Evolutionary conservation across 92 coral and sea anemone genomes (phyloP).

Genomic region (Porites divaricata): DNA sequence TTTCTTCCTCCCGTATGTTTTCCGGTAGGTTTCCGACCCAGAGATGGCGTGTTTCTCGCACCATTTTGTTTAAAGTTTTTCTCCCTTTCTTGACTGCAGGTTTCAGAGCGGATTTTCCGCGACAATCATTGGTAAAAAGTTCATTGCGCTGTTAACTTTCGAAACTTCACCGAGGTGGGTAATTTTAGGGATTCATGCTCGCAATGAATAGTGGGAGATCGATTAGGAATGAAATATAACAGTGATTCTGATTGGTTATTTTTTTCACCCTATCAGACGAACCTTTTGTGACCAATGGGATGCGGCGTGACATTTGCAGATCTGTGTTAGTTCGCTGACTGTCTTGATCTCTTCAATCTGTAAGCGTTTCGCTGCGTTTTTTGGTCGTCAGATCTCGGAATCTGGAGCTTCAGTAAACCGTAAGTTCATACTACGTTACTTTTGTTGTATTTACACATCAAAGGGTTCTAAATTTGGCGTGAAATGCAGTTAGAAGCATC

Average conservation of each 20-base stretch:
- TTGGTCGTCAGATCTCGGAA: not conserved
- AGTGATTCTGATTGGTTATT: slow-evolving; percentile 30
- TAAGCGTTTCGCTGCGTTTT: not conserved
- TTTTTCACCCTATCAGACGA: not conserved
- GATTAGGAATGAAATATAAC: not conserved
- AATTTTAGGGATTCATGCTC: not conserved
- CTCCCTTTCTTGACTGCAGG: not conserved
- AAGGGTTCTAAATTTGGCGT: not conserved
- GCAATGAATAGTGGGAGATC: slow-evolving; percentile 22
- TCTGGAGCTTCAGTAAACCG: slow-evolving; percentile 5
- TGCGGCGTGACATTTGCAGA: not conserved
- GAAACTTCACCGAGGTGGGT: not conserved
- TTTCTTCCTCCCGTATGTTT: slow-evolving; percentile 89
- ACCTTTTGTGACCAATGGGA: slow-evolving; percentile 23
- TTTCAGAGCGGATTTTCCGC: not conserved
- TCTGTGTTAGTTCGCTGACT: not conserved
- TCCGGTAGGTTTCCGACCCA: slow-evolving; percentile 99
- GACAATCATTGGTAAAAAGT: not conserved
- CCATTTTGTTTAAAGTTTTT: slow-evolving; percentile 60
- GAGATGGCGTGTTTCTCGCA: slow-evolving; percentile 98
- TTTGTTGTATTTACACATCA: not conserved
- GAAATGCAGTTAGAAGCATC: not conserved
- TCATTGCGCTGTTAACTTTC: slow-evolving; percentile 11
- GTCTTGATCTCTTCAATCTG: not conserved
- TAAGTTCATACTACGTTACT: slow-evolving; percentile 3